Evolutionary conservation across 2,888 invertebrate genomes (phyloP), one percentile per base, ranked within the genome.

Genomic region (Pammene aurita): DNA sequence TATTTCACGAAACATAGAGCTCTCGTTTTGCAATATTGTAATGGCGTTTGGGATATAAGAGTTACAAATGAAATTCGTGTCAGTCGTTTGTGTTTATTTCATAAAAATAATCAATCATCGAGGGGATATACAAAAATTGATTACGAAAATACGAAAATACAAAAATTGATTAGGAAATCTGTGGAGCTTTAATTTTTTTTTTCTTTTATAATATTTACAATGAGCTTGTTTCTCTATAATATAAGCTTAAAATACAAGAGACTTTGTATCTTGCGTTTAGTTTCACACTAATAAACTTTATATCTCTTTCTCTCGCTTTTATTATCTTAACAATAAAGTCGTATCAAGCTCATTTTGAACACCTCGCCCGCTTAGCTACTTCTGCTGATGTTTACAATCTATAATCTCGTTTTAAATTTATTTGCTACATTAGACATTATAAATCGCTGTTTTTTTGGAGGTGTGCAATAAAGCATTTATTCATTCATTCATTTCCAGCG

Each of bases 41-140:
- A 0, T 34, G 11, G n/a, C 13, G 35, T 48, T 61, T 14, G 11
- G 11, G 9, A 38, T 48, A 11, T 7, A 18, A 50, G 13, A 5
- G 50, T 46, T 14, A 7, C 2, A 60, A 61, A 54, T 26, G 41
- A 26, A 11, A 14, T 34, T 54, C 16, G 11, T n/a, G 26, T 26
- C 52, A 13, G 13, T 52, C 26, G 26, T n/a, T 35, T 13, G 16
- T 50, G 55, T 55, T 62, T 56, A 35, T 34, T 62, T 13, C 26
- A 55, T 55, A 26, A 14, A 55, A 61, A 61, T 55, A 52, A 55
- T 66, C 42, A 58, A 66, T 66, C 58, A 50, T 48, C 38, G 16
- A 4, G 46, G 35, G n/a, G 13, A 35, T 46, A n/a, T 26, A 16
- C n/a, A n/a, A 34, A 18, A 34, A 48, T 1, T 46, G 18, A 44